A percentile compares a stretch with the other conserved stretches of the same genome.
Conservation (phyloP, 2,113 vertebrate genomes). For the Pyxicephalus adspersus region DNA sequence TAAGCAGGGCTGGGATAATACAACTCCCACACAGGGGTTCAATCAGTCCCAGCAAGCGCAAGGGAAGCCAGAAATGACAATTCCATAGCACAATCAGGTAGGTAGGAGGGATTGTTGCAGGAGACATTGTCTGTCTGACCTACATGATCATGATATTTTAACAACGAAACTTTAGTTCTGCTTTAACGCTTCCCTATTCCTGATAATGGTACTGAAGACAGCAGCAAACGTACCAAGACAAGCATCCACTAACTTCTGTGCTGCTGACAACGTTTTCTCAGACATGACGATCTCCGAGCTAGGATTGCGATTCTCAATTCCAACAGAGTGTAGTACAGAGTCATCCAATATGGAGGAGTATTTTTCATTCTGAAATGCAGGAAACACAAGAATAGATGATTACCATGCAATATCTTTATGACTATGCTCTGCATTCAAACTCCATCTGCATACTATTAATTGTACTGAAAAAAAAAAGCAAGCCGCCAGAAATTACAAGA, state of each 20-base stretch:
- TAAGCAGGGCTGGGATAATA: no score
- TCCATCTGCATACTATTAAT: background rate
- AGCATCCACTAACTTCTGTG: slow-evolving; percentile 74
- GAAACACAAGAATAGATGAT: background rate
- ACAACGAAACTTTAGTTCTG: no score
- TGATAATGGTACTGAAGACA: background rate
- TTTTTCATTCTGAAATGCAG: slow-evolving; percentile 62
- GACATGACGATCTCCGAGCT: slow-evolving; percentile 69
- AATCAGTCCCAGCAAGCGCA: no score
- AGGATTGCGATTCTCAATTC: slow-evolving; percentile 71
- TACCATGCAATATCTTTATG: background rate
- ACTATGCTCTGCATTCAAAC: background rate
- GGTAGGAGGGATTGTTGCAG: background rate
- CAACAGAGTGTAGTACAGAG: slow-evolving; percentile 75
- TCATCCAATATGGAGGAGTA: background rate
- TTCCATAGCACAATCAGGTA: background rate
- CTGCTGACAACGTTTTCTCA: slow-evolving; percentile 65
- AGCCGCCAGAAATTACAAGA: background rate
- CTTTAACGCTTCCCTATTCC: no score
- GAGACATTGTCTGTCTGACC: background rate
- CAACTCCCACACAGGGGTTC: no score
- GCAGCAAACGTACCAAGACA: slow-evolving; percentile 76
- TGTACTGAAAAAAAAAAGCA: slow-evolving; percentile 46
- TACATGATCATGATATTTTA: background rate
- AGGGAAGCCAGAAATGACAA: no score